Conservation (phyloP, 2,113 vertebrate genomes). For the Gymnarchus niloticus region DNA sequence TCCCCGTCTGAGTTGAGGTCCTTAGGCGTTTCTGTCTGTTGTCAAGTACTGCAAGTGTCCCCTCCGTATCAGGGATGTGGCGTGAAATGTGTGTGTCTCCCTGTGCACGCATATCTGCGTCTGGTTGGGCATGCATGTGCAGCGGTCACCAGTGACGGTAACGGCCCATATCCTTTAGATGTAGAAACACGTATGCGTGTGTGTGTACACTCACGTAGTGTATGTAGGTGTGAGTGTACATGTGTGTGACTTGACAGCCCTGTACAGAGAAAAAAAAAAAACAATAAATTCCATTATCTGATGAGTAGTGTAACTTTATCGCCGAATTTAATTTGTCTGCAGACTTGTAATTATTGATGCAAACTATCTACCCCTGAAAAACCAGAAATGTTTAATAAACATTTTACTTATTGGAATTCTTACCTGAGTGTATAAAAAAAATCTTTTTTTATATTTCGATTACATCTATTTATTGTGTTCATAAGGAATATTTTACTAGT, state of each 20-base stretch:
- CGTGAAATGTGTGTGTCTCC: slow-evolving; percentile 68
- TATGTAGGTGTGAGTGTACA: slow-evolving; percentile 45
- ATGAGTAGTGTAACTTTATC: slow-evolving; percentile 79
- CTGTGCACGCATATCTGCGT: slow-evolving; percentile 61
- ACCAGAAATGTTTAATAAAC: slow-evolving; percentile 95
- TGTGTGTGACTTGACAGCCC: slow-evolving; percentile 85
- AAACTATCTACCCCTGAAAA: slow-evolving; percentile 75
- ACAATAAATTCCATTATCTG: slow-evolving; percentile 73
- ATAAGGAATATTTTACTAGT: slow-evolving; percentile 43
- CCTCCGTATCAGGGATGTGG: slow-evolving; percentile 75
- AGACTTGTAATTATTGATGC: slow-evolving; percentile 47
- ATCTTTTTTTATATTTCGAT: slow-evolving; percentile 57
- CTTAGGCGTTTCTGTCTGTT: slow-evolving; percentile 68
- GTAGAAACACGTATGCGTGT: slow-evolving; percentile 43
- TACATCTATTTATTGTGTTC: slow-evolving; percentile 49
- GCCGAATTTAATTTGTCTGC: slow-evolving; percentile 91
- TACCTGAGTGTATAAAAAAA: slow-evolving; percentile 77
- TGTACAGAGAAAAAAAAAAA: slow-evolving; percentile 79
- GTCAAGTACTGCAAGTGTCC: slow-evolving; percentile 55
- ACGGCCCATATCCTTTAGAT: not conserved
- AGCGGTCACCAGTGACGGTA: not conserved
- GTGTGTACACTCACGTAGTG: slow-evolving; percentile 45
- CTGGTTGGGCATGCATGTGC: not conserved
- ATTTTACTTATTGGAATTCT: slow-evolving; percentile 68
- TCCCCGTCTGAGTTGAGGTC: slow-evolving; percentile 31